phyloP scores from a whole-genome alignment of 2,113 vertebrate species.

The Chaenogobius annularis region DNA sequence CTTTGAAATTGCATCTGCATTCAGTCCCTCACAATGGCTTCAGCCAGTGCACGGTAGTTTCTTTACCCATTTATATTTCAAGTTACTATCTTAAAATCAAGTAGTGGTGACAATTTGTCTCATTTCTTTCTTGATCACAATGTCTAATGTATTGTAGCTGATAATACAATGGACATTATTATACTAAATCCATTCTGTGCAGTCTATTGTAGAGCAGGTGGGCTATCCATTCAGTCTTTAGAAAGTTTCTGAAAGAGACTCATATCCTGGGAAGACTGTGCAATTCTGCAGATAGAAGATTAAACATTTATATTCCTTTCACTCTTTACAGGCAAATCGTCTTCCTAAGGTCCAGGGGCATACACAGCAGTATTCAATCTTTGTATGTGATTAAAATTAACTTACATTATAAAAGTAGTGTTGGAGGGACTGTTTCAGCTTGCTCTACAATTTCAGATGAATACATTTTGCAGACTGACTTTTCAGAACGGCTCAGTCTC shows the following conservation, averaged over 20 bases:
- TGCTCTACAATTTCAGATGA: background rate
- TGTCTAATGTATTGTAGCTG: background rate
- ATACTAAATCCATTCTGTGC: background rate
- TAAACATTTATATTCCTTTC: background rate
- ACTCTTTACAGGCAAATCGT: background rate
- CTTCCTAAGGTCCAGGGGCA: background rate
- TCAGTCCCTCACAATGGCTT: too few relatives aligned
- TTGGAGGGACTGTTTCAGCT: background rate
- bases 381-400: background rate
- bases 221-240: background rate
- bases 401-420: background rate
- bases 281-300: background rate
- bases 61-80: too few relatives aligned
- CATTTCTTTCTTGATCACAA: background rate
- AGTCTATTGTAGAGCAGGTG: constrained; percentile 5
- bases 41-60: too few relatives aligned
- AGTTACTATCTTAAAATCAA: too few relatives aligned
- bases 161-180: background rate
- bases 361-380: background rate
- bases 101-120: background rate
- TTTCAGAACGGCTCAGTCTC: too few relatives aligned
- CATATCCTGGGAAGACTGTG: background rate
- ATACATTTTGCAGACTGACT: constrained; percentile 18
- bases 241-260: background rate
- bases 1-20: too few relatives aligned